Base-by-base conservation (phyloP, 2,888 invertebrate genomes). In the Heliconius ethilla region DNA sequence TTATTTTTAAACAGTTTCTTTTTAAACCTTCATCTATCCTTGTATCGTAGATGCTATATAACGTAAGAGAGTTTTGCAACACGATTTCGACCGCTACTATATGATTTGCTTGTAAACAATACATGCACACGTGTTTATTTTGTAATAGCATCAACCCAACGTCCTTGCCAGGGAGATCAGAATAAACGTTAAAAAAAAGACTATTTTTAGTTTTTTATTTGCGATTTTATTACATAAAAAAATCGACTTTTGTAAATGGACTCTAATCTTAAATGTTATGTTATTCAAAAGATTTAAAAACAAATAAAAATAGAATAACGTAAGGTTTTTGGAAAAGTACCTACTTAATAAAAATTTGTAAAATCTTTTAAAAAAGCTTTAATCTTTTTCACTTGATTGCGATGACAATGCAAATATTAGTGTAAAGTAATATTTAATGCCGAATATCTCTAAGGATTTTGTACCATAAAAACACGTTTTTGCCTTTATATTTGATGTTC, bases 391-490 rank as follows among this genome's bases (percentile, higher is more conserved):
- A 67, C 37, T n/a, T 37, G 37, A 67, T n/a, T n/a, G 67, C 37
- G n/a, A n/a, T 67, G 67, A 37, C 37, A 37, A 67, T 11, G 67
- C 67, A 67, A 67, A 67, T 37, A 37, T 67, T 13, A n/a, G n/a
- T 37, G 18, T 67, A 33, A 9, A 11, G 13, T 67, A 67, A n/a
- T 67, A 11, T 37, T 67, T 67, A 13, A 40, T 25, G n/a, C n/a
- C n/a, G n/a, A 11, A 10, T 1, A 11, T n/a, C n/a, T n/a, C 3
- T 59, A 59, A 11, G n/a, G 37, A 37, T 10, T 67, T 67, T 37
- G 1, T n/a, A 37, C n/a, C n/a, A 22, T 33, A 37, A 37, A n/a
- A 37, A 37, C n/a, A n/a, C n/a, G 6, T 67, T 67, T 67, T 37
- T 13, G 37, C 37, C n/a, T 70, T 55, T 3, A 29, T 55, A 55